Evolutionary conservation across 2,113 vertebrate genomes (phyloP).

Genomic region (Cynoglossus semilaevis): DNA sequence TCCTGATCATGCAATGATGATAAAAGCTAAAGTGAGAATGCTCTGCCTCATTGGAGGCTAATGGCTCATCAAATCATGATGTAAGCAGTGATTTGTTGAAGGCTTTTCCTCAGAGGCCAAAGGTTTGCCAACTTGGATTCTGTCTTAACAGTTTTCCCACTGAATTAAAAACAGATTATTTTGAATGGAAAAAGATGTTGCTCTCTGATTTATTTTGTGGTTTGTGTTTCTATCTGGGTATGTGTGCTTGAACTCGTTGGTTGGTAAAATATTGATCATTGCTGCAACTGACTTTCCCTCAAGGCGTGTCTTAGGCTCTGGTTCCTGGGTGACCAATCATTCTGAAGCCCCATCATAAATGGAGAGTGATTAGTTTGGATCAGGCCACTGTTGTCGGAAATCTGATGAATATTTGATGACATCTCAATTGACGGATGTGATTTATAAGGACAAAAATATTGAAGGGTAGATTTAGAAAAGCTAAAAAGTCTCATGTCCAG

Average conservation of each 20-base stretch:
- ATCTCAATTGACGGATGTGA: constrained; percentile 5
- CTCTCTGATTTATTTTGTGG: neutral
- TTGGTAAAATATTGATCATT: no score
- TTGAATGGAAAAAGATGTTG: neutral
- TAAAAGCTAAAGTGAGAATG: neutral
- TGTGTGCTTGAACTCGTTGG: no score
- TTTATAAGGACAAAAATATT: constrained; percentile 1
- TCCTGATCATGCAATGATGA: neutral
- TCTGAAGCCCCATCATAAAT: neutral
- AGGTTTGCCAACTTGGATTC: constrained; percentile 22
- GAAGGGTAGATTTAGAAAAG: no score
- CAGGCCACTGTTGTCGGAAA: neutral
- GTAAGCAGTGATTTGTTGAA: constrained; percentile 13
- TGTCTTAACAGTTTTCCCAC: no score
- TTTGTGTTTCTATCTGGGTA: neutral
- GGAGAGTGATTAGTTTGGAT: constrained; percentile 1
- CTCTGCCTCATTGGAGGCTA: constrained; percentile 1
- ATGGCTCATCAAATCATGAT: constrained; percentile 27
- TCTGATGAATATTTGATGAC: constrained; percentile 24
- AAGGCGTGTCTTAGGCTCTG: neutral
- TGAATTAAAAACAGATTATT: neutral
- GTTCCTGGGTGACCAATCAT: neutral
- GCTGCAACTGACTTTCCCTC: neutral
- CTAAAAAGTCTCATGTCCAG: neutral
- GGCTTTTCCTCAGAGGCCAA: constrained; percentile 8